Conservation (phyloP, 1,140 invertebrate species). For the Geopemphigus sp. region DNA sequence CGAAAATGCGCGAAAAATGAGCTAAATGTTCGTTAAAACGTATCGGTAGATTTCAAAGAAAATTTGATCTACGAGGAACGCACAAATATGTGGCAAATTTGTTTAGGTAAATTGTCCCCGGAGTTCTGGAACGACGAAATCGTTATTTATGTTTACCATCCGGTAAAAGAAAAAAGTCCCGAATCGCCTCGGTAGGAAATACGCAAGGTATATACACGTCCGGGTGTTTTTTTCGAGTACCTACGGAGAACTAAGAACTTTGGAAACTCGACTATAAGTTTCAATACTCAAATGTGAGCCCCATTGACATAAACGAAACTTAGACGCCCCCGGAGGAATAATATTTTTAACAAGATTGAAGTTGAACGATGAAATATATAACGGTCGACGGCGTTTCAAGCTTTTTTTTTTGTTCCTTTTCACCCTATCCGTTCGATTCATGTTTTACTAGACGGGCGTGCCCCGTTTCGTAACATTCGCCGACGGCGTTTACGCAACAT, state of each 20-base stretch:
- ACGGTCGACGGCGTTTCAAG: background rate
- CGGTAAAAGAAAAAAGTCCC: background rate
- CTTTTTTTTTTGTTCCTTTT: background rate
- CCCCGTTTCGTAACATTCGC: no score
- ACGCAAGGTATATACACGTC: background rate
- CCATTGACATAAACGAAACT: slow-evolving; percentile 16
- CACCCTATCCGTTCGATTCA: no score
- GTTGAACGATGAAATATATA: background rate
- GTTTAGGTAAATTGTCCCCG: slow-evolving; percentile 27
- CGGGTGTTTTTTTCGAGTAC: background rate
- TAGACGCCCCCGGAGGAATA: background rate
- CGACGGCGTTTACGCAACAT: no score
- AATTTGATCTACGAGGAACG: background rate
- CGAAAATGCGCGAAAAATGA: no score
- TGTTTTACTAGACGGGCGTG: background rate
- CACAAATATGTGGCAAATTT: slow-evolving; percentile 2
- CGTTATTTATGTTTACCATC: slow-evolving; percentile 15
- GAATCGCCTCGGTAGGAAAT: slow-evolving; percentile 1
- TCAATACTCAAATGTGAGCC: slow-evolving; percentile 6
- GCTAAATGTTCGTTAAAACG: background rate
- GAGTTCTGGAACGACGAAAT: background rate
- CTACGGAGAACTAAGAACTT: slow-evolving; percentile 18
- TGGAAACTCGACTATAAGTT: slow-evolving; percentile 19
- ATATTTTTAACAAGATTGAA: slow-evolving; percentile 1
- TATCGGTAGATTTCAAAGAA: background rate